These are phyloP conservation scores for Dendrophyllia cribrosa DNA, from an alignment of 64 coral and sea anemone genomes.

Conservation along the genomic window DNA sequence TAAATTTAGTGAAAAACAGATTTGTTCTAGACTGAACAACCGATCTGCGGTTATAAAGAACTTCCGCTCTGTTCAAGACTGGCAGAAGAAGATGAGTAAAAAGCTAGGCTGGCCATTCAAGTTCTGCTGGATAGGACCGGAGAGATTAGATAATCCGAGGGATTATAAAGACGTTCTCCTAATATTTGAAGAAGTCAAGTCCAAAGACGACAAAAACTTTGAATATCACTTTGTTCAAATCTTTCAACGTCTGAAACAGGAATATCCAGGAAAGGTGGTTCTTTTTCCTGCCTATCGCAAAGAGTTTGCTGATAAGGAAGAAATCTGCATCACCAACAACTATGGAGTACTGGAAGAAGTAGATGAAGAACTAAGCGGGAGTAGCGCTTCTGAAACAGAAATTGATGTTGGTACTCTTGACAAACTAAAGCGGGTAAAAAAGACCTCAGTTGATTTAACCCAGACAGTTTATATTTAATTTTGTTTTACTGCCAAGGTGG, in stretches of 20 bases:
- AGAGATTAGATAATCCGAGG: not conserved
- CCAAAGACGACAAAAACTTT: not conserved
- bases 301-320: not conserved
- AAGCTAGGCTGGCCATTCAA: constrained; percentile 12
- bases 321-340: not conserved
- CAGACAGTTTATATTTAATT: too few relatives aligned
- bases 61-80: not conserved
- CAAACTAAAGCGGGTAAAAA: too few relatives aligned
- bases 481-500: too few relatives aligned
- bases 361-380: not conserved
- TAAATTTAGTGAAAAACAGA: not conserved
- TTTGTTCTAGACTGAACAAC: not conserved
- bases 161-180: constrained; percentile 12
- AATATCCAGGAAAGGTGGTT: not conserved
- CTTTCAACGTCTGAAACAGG: not conserved
- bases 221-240: not conserved
- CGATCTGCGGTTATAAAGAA: not conserved
- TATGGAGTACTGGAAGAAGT: not conserved
- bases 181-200: not conserved
- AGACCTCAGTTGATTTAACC: too few relatives aligned
- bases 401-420: not conserved
- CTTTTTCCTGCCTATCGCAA: not conserved
- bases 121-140: not conserved
- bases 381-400: not conserved
- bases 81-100: not conserved